Conservation (phyloP, 2,797 vertebrate species). For the Macropodus opercularis region DNA sequence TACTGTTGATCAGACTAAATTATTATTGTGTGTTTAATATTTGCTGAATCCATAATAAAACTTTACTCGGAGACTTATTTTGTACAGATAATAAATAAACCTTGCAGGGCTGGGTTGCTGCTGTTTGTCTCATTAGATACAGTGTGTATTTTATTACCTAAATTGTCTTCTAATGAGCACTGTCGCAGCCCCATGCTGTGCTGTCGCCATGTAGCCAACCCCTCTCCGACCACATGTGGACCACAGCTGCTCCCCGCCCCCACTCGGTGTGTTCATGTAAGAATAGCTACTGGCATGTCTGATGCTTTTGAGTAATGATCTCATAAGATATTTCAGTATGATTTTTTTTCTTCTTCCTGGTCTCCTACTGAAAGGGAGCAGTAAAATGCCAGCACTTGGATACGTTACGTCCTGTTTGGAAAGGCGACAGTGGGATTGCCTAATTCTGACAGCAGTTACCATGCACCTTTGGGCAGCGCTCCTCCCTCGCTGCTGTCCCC, state of each 20-base stretch:
- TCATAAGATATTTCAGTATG: conserved; percentile 72
- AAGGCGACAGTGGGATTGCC: conserved; percentile 69
- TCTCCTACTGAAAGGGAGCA: conserved; percentile 52
- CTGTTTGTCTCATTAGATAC: conserved; percentile 28
- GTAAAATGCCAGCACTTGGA: conserved; percentile 66
- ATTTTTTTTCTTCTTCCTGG: conserved; percentile 33
- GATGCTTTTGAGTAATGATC: conserved; percentile 71
- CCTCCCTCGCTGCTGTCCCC: conserved; percentile 24
- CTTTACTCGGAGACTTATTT: neutral
- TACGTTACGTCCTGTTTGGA: conserved; percentile 71
- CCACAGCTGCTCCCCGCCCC: conserved; percentile 39
- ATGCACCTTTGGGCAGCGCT: conserved; percentile 47
- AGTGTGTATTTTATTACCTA: conserved; percentile 37
- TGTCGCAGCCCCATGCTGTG: conserved; percentile 26
- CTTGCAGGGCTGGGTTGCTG: neutral
- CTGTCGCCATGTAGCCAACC: conserved; percentile 32
- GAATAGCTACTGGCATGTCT: conserved; percentile 51
- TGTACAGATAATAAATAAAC: neutral
- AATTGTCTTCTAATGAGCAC: conserved; percentile 35
- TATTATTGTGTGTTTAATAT: no score
- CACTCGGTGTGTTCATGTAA: conserved; percentile 34
- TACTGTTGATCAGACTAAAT: neutral
- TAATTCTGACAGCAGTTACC: conserved; percentile 79
- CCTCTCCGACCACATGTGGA: conserved; percentile 54
- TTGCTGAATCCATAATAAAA: neutral